phyloP scores from a whole-genome alignment of 2,113 vertebrate genomes.

The Pandion haliaetus region DNA sequence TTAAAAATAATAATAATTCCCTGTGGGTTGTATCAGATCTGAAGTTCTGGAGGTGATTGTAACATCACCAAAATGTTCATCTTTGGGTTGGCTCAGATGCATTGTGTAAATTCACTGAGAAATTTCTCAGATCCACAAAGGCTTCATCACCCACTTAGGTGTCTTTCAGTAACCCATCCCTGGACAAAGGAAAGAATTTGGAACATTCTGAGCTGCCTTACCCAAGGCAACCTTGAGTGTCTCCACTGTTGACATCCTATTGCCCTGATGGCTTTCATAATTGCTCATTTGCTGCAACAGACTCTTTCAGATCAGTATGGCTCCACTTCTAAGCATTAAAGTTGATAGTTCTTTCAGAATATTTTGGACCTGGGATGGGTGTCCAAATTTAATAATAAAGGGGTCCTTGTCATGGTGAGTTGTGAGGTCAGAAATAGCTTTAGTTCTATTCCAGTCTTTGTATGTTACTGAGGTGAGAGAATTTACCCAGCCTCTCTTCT shows the following conservation, averaged over 20 bases:
- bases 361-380: neutral
- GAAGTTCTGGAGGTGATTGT: neutral
- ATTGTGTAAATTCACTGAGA: neutral
- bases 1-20: neutral
- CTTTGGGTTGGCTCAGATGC: neutral
- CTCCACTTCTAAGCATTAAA: neutral
- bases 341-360: neutral
- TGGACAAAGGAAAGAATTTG: neutral
- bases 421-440: neutral
- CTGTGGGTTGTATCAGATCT: neutral
- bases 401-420: neutral
- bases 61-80: neutral
- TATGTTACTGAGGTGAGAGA: neutral
- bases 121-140: neutral
- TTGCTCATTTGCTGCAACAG: neutral
- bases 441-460: neutral
- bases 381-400: neutral
- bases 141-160: neutral
- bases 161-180: neutral
- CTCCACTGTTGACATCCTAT: neutral
- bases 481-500: neutral
- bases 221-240: neutral
- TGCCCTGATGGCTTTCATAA: neutral
- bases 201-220: neutral
- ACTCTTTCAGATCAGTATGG: neutral